Conservation (phyloP, 2,113 vertebrate species). For the Boulengeromyrus knoepffleri region DNA sequence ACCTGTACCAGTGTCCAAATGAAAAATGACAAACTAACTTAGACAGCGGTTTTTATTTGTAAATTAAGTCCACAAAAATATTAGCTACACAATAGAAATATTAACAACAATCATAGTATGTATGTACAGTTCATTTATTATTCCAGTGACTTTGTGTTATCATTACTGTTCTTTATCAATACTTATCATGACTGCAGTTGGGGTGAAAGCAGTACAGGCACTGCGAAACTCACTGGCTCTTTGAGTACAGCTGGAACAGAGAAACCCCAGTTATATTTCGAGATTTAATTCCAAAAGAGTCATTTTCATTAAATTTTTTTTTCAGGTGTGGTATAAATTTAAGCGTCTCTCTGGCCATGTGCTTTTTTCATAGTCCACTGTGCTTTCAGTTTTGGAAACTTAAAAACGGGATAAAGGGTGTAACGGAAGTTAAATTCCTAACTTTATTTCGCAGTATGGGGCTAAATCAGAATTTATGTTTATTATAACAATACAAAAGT, state of each 20-base stretch:
- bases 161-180: conserved; percentile 37
- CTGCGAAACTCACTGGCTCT: conserved; percentile 32
- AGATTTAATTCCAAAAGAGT: not conserved
- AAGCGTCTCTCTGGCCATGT: not conserved
- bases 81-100: conserved; percentile 42
- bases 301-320: not conserved
- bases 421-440: not conserved
- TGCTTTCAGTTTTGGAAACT: not conserved
- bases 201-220: conserved; percentile 39
- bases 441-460: not conserved
- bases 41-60: conserved; percentile 50
- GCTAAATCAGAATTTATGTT: not conserved
- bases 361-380: not conserved
- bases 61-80: conserved; percentile 53
- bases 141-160: conserved; percentile 21
- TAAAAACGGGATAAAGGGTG: not conserved
- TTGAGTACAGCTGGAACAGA: not conserved
- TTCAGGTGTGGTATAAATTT: not conserved
- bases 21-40: conserved; percentile 27
- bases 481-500: not conserved
- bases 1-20: not conserved
- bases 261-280: not conserved
- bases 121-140: conserved; percentile 40
- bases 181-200: conserved; percentile 35
- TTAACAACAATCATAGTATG: conserved; percentile 46